Percentiles rank a stretch among this genome's conserved stretches.
Conservation (phyloP, 64 coral and sea anemone genomes). For the Astreopora myriophthalma region DNA sequence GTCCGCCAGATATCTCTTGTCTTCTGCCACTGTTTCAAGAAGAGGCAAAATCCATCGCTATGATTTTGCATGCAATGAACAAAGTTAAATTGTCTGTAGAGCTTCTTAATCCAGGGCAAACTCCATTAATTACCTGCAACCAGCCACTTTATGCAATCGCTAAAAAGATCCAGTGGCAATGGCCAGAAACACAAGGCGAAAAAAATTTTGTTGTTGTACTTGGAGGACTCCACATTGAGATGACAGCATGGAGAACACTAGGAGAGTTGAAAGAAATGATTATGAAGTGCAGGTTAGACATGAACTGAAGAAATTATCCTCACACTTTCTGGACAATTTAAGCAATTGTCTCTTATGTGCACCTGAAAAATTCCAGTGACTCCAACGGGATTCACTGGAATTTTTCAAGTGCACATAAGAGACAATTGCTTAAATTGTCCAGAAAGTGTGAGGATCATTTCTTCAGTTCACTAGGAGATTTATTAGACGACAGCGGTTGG, state of each 20-base stretch:
- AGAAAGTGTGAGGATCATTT: no score
- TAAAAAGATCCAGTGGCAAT: slow-evolving; percentile 22
- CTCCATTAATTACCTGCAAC: background rate
- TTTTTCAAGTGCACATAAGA: no score
- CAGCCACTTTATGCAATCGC: background rate
- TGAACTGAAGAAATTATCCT: no score
- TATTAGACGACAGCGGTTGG: background rate
- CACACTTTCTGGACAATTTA: no score
- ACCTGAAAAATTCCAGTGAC: no score
- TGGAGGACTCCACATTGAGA: background rate
- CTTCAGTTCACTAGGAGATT: background rate
- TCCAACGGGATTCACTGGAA: no score
- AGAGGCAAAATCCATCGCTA: background rate
- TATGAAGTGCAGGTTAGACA: no score
- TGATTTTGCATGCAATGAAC: slow-evolving; percentile 27
- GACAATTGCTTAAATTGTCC: no score
- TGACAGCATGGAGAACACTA: background rate
- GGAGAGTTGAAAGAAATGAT: no score
- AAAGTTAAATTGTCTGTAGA: background rate
- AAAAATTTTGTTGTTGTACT: background rate
- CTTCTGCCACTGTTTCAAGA: slow-evolving; percentile 28
- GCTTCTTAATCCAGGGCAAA: slow-evolving; percentile 3
- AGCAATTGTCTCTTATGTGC: no score
- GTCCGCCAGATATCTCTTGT: slow-evolving; percentile 6
- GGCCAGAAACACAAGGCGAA: background rate